These are phyloP conservation scores for Plebejus argus DNA, from an alignment of 2,888 invertebrate genomes.

Conservation along the genomic window DNA sequence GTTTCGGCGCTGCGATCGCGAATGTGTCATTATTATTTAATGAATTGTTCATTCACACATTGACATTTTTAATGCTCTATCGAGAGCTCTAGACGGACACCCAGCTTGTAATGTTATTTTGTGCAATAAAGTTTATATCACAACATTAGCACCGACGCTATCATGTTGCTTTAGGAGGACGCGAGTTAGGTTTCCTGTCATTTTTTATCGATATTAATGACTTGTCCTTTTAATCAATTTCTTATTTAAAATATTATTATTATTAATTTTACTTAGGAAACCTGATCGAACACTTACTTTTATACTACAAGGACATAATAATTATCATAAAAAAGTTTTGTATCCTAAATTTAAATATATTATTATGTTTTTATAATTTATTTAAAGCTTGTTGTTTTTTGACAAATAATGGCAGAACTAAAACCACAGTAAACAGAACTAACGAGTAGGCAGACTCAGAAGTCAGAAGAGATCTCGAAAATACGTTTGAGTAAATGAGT, in stretches of 20 bases:
- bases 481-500: too few species aligned
- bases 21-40: not conserved
- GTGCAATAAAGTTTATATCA: conserved; percentile 40
- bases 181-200: not conserved
- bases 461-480: too few species aligned
- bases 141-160: conserved; percentile 33
- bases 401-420: not conserved
- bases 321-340: not conserved
- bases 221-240: not conserved
- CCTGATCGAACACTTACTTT: conserved; percentile 11
- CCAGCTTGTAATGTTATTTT: conserved; percentile 33
- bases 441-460: too few species aligned
- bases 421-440: too few species aligned
- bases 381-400: not conserved
- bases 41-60: conserved; percentile 22
- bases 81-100: conserved; percentile 2
- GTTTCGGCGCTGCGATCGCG: not conserved
- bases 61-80: conserved; percentile 16
- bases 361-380: not conserved
- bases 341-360: not conserved
- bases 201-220: not conserved
- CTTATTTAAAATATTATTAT: not conserved
- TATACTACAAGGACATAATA: conserved; percentile 22
- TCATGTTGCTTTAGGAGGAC: conserved; percentile 29
- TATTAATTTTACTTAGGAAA: conserved; percentile 14